Percentiles rank a stretch among this genome's conserved stretches.
phyloP scores from a whole-genome alignment of 2,888 invertebrate genomes.

The Noctua janthe region DNA sequence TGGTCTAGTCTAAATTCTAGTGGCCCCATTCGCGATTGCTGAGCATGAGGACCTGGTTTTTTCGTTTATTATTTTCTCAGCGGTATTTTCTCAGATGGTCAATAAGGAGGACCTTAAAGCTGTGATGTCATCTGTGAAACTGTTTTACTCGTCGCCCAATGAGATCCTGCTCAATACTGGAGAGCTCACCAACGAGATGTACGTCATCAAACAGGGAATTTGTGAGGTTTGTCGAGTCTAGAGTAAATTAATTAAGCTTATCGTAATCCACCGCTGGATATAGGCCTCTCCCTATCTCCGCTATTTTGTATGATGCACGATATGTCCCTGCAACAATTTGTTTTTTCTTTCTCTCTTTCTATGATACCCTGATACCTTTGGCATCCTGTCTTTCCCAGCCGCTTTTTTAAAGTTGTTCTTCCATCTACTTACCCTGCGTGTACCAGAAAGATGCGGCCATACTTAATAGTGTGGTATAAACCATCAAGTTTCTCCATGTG shows the following conservation, averaged over 20 bases:
- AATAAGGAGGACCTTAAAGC: slow-evolving; percentile 78
- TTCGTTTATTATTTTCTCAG: slow-evolving; percentile 62
- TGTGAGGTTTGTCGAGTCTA: slow-evolving; percentile 77
- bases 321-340: too few relatives aligned
- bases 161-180: slow-evolving; percentile 84
- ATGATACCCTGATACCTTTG: too few relatives aligned
- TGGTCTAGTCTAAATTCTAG: background rate
- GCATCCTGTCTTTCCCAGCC: background rate
- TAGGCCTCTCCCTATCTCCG: background rate
- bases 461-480: background rate
- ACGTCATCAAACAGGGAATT: slow-evolving; percentile 81
- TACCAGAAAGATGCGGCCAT: background rate
- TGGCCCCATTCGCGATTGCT: background rate
- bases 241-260: background rate
- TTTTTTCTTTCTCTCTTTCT: too few relatives aligned
- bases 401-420: background rate
- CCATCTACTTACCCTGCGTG: background rate
- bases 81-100: slow-evolving; percentile 71
- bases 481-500: background rate
- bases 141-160: slow-evolving; percentile 83
- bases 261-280: background rate
- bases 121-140: slow-evolving; percentile 76
- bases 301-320: too few relatives aligned
- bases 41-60: too few relatives aligned
- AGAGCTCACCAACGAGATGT: slow-evolving; percentile 84